phyloP scores from a whole-genome alignment of 2,888 invertebrate genomes.

The Brachypalpus laphriformis region DNA sequence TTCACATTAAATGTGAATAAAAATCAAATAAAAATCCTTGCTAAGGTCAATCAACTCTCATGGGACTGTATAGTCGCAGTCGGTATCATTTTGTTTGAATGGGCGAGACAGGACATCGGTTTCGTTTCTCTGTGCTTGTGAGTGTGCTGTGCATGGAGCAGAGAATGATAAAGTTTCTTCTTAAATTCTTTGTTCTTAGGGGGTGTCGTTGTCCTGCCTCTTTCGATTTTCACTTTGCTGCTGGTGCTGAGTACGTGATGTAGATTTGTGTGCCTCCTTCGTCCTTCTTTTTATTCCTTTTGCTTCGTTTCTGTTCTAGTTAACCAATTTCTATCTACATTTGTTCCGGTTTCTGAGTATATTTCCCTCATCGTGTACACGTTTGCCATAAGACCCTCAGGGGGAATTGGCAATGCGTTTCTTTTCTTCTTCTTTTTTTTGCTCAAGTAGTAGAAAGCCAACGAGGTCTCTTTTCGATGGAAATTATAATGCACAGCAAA shows the following conservation, averaged over 20 bases:
- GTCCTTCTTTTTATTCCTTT: slow-evolving; percentile 14
- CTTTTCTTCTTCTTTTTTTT: background rate
- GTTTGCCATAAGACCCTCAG: slow-evolving; percentile 1
- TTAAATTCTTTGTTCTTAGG: background rate
- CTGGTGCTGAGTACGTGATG: slow-evolving; percentile 18
- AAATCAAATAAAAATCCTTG: slow-evolving; percentile 49
- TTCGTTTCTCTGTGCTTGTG: background rate
- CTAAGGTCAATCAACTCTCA: slow-evolving; percentile 56
- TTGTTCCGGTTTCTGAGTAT: slow-evolving; percentile 54
- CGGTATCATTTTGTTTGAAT: background rate
- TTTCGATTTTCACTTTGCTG: slow-evolving; percentile 48
- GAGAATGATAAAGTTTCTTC: background rate
- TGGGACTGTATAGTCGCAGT: background rate
- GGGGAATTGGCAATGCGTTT: slow-evolving; percentile 18
- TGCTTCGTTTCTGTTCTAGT: slow-evolving; percentile 53
- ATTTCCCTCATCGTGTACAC: slow-evolving; percentile 6
- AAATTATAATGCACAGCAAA: slow-evolving; percentile 27
- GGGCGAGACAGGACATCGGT: background rate
- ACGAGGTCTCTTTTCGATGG: slow-evolving; percentile 5
- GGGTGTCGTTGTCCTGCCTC: slow-evolving; percentile 26
- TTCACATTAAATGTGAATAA: slow-evolving; percentile 39
- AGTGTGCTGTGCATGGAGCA: background rate
- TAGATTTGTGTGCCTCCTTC: slow-evolving; percentile 26
- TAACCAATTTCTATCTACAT: slow-evolving; percentile 55
- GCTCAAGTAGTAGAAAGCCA: background rate